Evolutionary conservation across 2,113 vertebrate species (phyloP), one percentile per base, ranked within the genome.

Genomic region (Solea solea): DNA sequence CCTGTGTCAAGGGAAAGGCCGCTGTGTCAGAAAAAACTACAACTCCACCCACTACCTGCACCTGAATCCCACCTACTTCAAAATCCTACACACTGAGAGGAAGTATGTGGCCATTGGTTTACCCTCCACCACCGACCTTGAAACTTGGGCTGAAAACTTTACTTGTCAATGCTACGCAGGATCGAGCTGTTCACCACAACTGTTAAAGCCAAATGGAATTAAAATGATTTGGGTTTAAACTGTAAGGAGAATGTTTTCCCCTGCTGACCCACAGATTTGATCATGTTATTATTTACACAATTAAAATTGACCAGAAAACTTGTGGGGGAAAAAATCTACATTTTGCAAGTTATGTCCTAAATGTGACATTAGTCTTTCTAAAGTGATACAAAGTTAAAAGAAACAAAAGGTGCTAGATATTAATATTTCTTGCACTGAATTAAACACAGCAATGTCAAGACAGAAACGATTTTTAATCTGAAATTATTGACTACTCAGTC

Each of bases 1-100:
- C n/a, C 74, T 97, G 59, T 98, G 97, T 65, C 88, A 92, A 51
- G 86, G 90, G 4, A 84, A 86, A 11, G 97, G 96, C 8, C 84
- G 94, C 16, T 97, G 96, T 11, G 72, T 78, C 56, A 85, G 96
- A 55, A 96, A 93, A 88, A 21, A 85, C 46, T 93, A 92, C 77
- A 64, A 95, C 76, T 93, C 95, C 8, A 46, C 8, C 8, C 81
- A 91, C 76, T 98, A 97, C 81, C 95, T 98, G 60, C 96, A 98
- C 81, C 84, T 94, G 51, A 91, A 90, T 79, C 77, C 85, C 13
- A 21, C 13, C 25, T 27, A 74, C 80, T 93, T 93, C 68, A 49
- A 44, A 40, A 83, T 93, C 60, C 5, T 80, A 12, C 86, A 56
- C 8, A 55, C 61, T 1, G 27, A 71, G 0, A 68, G 40, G 76